Evolutionary conservation across 2,113 vertebrate species (phyloP), one percentile per base, ranked within the genome.

Genomic region (Alouatta palliata): DNA sequence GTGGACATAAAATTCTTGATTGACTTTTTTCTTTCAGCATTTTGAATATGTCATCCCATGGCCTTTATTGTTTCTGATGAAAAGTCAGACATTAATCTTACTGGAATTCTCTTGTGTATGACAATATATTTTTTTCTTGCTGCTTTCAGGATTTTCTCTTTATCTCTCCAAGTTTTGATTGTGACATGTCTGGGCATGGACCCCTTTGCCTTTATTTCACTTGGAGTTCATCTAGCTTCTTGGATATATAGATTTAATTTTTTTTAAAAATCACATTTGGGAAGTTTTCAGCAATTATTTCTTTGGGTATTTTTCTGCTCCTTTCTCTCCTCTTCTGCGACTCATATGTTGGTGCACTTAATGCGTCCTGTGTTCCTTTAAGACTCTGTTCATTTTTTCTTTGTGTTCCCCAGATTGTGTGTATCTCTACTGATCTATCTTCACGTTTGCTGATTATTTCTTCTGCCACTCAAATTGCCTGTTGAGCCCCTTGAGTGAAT

Each of bases 211-310:
- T 92, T 77, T 87, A 52, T 80, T 27, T 35, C 89, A 7, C 17
- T 40, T 87, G 37, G 40, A 92, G 32, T 64, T 92, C 58, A 9
- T 77, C 81, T 45, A 77, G 32, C 37, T 96, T 85, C 79, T 73
- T 85, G n/a, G 12, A 45, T 76, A 52, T 89, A 3, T 89, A 66
- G 20, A 71, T 52, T 94, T 43, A 81, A 16, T 56, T 35, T 43
- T 47, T 85, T 64, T 10, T 5, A 61, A 61, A 64, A 64, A 64
- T 64, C 61, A 13, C 30, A 64, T 64, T 64, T 90, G 10, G 47
- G 49, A 71, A 83, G 6, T 73, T 93, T 85, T 95, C 68, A 95
- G 43, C 37, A 92, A 49, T 92, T 49, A 43, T 87, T 92, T 87
- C 45, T 71, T 83, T 52, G 8, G 68, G 25, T 27, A 45, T 92